A percentile compares a stretch with the other conserved stretches of the same genome.
phyloP scores from a whole-genome alignment of 2,113 vertebrate species.

The Hydropotes inermis region DNA sequence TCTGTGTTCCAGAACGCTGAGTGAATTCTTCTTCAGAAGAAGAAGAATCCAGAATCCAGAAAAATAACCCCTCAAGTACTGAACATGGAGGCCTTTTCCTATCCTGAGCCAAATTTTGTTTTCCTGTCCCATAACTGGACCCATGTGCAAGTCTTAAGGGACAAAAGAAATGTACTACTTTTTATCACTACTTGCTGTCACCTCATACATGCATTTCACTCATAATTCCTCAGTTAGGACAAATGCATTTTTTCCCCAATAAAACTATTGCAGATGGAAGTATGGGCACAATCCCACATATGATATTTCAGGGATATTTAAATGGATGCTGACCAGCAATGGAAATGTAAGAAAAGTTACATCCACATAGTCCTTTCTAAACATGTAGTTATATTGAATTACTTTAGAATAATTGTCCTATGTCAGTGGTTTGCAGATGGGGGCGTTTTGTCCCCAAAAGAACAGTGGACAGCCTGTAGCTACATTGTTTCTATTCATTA shows the following conservation, averaged over 20 bases:
- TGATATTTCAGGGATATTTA: neutral
- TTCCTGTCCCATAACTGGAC: neutral
- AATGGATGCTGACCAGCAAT: neutral
- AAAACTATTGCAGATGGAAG: neutral
- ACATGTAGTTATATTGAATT: neutral
- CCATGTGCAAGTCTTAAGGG: neutral
- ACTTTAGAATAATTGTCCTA: neutral
- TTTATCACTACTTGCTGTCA: neutral
- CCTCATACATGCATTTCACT: neutral
- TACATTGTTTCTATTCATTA: neutral
- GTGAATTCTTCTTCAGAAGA: accelerated
- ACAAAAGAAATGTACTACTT: neutral
- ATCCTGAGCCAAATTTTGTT: neutral
- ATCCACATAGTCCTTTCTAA: neutral
- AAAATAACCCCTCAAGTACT: neutral
- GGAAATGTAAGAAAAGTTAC: neutral
- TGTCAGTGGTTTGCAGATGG: neutral
- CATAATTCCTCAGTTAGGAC: slow-evolving; percentile 12
- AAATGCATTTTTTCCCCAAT: slow-evolving; percentile 26
- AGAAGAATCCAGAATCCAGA: neutral
- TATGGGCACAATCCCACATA: neutral
- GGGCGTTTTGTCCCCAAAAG: neutral
- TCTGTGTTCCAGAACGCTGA: neutral
- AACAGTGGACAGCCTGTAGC: neutral
- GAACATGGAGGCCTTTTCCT: neutral